Conservation (phyloP, 53 echinoderm and acorn worm species). For the Temnopleurus reevesii region DNA sequence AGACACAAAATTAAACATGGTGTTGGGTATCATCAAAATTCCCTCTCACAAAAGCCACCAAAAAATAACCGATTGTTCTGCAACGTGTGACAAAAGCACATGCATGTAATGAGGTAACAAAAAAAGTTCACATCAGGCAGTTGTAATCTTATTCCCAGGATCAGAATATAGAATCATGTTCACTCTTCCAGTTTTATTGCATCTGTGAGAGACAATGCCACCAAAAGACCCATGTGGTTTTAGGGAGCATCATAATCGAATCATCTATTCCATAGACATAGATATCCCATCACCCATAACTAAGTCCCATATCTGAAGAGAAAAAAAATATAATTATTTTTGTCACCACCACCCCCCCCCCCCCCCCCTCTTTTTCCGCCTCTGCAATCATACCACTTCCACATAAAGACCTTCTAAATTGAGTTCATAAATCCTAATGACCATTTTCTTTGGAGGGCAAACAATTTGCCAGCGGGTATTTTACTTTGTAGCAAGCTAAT, state of each 20-base stretch:
- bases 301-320: neutral
- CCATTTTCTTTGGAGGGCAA: neutral
- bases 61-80: neutral
- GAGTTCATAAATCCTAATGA: slow-evolving; percentile 1
- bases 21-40: neutral
- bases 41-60: neutral
- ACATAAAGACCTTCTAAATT: neutral
- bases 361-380: neutral
- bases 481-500: slow-evolving; percentile 18
- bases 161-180: neutral
- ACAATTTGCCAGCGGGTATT: neutral
- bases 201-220: neutral
- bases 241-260: neutral
- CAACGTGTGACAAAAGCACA: neutral
- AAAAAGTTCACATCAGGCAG: neutral
- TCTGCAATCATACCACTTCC: neutral
- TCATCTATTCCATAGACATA: neutral
- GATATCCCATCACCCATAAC: slow-evolving; percentile 8
- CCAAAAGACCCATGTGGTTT: neutral
- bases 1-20: neutral
- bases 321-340: slow-evolving; percentile 21
- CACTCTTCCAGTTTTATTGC: neutral
- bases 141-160: neutral
- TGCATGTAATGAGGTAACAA: slow-evolving; percentile 25
- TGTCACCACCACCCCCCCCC: neutral